phyloP scores from a whole-genome alignment of 2,113 vertebrate species.

The Hypomesus transpacificus region DNA sequence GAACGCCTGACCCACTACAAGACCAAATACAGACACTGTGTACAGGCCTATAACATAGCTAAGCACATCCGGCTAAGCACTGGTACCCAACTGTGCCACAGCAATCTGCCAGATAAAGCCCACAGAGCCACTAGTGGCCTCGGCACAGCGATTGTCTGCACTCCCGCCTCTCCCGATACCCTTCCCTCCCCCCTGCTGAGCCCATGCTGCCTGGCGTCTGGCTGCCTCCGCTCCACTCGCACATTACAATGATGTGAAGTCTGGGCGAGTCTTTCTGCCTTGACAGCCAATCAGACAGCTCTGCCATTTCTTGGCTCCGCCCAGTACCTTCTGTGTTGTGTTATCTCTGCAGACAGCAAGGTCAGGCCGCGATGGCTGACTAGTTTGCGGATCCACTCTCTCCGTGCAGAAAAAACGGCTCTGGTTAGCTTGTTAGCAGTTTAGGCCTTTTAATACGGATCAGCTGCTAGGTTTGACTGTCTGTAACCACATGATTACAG shows the following conservation, averaged over 20 bases:
- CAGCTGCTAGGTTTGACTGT: no score
- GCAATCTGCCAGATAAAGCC: constrained; percentile 13
- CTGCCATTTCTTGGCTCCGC: constrained; percentile 30
- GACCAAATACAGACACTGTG: not conserved
- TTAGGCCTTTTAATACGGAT: no score
- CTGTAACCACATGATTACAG: no score
- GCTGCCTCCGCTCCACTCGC: constrained; percentile 6
- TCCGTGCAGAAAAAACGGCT: not conserved
- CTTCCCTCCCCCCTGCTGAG: constrained; percentile 22
- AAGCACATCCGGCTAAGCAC: not conserved
- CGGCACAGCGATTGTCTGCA: not conserved
- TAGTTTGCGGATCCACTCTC: not conserved
- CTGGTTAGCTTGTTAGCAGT: no score
- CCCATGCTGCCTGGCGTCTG: constrained; percentile 34
- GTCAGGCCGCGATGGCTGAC: constrained; percentile 25
- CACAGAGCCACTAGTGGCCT: constrained; percentile 10
- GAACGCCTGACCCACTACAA: not conserved
- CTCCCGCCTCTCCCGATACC: constrained; percentile 9
- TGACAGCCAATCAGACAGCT: constrained; percentile 31
- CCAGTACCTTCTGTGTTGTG: constrained; percentile 19
- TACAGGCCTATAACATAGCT: not conserved
- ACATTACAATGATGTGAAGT: constrained; percentile 27
- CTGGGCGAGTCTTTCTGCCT: constrained; percentile 28
- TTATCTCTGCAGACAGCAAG: constrained; percentile 41
- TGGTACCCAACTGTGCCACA: constrained; percentile 5